A percentile compares a stretch with the other conserved stretches of the same genome.
Conservation (phyloP, 2,797 vertebrate species). For the Luscinia luscinia region DNA sequence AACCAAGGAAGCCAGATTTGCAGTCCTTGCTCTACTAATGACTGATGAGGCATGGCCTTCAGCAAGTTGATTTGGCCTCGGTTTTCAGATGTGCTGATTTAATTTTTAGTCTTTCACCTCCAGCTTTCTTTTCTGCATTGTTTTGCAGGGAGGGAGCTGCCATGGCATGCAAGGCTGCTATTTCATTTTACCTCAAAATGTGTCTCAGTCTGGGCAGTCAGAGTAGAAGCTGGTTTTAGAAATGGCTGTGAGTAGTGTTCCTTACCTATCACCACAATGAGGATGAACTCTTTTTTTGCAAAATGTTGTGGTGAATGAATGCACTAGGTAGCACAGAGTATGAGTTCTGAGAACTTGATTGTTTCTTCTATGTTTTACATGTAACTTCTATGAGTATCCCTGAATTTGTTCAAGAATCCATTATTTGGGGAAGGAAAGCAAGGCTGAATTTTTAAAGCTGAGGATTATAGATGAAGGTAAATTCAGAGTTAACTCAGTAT, state of each 20-base stretch:
- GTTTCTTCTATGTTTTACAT: background rate
- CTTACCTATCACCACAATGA: background rate
- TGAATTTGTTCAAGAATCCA: background rate
- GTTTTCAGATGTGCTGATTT: conserved; percentile 34
- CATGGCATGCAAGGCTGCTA: background rate
- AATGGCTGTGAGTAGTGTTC: background rate
- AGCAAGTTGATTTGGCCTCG: background rate
- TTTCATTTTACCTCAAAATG: background rate
- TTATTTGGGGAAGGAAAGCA: background rate
- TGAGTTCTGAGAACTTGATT: background rate
- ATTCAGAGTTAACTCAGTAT: background rate
- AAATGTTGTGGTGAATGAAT: background rate
- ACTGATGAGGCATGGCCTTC: conserved; percentile 43
- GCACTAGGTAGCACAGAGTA: background rate
- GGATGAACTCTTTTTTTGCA: background rate
- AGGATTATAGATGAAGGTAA: background rate
- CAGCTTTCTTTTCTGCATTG: conserved; percentile 28
- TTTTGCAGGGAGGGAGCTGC: background rate
- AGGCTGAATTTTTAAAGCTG: background rate
- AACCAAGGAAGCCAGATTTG: background rate
- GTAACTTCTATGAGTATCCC: background rate
- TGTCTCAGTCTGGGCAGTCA: background rate
- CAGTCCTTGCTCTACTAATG: conserved; percentile 38
- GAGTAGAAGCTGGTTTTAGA: background rate
- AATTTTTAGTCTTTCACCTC: background rate